Evolutionary conservation across 2,888 invertebrate genomes (phyloP), one percentile per base, ranked within the genome.

Genomic region (Tromatobia lineatoria): DNA sequence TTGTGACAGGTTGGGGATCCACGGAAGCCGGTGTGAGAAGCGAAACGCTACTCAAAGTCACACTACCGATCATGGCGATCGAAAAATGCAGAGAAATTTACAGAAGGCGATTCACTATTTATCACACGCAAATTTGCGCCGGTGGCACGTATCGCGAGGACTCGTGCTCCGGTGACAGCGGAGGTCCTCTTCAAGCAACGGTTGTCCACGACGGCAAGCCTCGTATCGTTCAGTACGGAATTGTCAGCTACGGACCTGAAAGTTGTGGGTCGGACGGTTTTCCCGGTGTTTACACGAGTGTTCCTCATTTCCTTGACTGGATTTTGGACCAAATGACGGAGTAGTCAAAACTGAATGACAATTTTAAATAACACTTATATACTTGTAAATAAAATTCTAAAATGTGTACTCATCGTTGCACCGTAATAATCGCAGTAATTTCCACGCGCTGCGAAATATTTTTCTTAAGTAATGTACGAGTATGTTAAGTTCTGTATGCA

Each of bases 111-210:
- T 79, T 77, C n/a, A 77, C 77, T 2, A 79, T 85, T 25, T 81
- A 74, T 69, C 59, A 87, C 20, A 85, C 80, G 25, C 91, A 91
- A 76, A 85, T 91, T 50, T 92, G 92, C 74, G 92, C 90, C 11
- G 91, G 91, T 8, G 91, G 91, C 1, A 15, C 45, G 1, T 34
- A 64, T 4, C 82, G 76, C 0, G 59, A 74, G 57, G 90, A 90
- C 47, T 89, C 91, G 7, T 91, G 91, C 74, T 79, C 78, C 10
- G 91, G 91, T 10, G 91, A 92, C 79, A 91, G 91, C 50, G 91
- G 92, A 0, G 90, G 91, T 1, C 91, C 91, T 2, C 67, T 91
- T 3, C 91, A 91, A 84, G 79, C 87, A 7, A 75, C 86, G 23
- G 83, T 71, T 1, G 38, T 76, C 25, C 80, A 87, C 4, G 34